Percentiles rank a stretch among this genome's conserved stretches.
phyloP scores from a whole-genome alignment of 2,888 invertebrate species.

The Leucophenga maculata region DNA sequence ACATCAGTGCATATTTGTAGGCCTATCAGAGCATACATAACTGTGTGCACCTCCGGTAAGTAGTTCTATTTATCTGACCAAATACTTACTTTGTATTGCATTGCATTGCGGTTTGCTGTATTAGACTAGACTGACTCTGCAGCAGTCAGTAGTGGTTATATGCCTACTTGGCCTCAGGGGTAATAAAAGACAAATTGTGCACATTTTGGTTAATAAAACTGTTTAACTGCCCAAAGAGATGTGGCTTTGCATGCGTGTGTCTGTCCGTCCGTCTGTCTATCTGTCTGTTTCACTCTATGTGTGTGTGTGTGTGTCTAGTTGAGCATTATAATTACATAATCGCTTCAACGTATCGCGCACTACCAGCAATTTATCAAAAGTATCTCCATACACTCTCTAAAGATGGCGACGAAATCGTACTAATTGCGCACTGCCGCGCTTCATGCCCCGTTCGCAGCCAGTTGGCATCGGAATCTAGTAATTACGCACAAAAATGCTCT shows the following conservation, averaged over 20 bases:
- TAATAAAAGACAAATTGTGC: conserved; percentile 15
- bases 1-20: background rate
- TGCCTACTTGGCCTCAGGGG: background rate
- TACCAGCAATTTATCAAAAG: background rate
- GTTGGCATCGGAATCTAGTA: conserved; percentile 52
- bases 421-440: conserved; percentile 13
- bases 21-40: background rate
- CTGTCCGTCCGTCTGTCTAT: background rate
- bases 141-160: too few relatives aligned
- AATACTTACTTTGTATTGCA: conserved; percentile 7
- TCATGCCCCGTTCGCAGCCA: background rate
- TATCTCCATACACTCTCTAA: background rate
- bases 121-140: too few relatives aligned
- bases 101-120: too few relatives aligned
- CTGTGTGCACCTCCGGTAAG: background rate
- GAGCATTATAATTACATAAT: background rate
- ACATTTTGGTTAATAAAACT: conserved; percentile 5
- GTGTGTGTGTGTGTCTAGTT: background rate
- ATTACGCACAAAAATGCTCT: conserved; percentile 63
- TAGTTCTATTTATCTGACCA: conserved; percentile 14
- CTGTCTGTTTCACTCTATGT: background rate
- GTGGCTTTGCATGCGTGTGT: too few relatives aligned
- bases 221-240: too few relatives aligned
- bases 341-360: background rate
- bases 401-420: background rate